A percentile compares a stretch with the other conserved stretches of the same genome.
These are phyloP conservation scores for Paedocypris sp. DNA, from an alignment of 2,113 vertebrate genomes.

Conservation along the genomic window DNA sequence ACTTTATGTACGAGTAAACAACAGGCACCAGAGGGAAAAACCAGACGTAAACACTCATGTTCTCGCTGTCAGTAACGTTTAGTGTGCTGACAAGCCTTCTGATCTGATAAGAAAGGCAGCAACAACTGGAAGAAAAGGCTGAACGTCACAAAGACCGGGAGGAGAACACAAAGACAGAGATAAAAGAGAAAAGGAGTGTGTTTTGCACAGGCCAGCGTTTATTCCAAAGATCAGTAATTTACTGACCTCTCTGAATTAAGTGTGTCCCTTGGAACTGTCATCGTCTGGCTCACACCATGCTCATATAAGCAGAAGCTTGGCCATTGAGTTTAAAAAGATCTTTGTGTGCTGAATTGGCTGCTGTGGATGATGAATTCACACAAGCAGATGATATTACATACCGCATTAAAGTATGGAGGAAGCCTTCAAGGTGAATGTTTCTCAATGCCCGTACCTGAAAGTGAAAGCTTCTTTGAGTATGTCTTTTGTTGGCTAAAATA, in stretches of 20 bases:
- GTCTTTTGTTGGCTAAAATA: too few relatives aligned
- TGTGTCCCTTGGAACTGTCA: neutral
- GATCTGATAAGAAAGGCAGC: neutral
- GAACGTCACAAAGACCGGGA: neutral
- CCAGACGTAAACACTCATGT: slow-evolving; percentile 52
- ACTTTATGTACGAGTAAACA: slow-evolving; percentile 56
- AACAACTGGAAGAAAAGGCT: neutral
- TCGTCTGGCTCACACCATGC: neutral
- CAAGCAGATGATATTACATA: neutral
- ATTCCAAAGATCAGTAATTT: neutral
- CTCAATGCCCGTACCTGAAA: neutral
- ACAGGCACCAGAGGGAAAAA: slow-evolving; percentile 38
- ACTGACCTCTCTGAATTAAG: slow-evolving; percentile 1
- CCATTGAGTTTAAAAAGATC: neutral
- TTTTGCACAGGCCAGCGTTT: slow-evolving; percentile 2
- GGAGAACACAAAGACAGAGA: neutral
- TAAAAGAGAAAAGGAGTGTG: neutral
- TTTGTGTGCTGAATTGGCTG: neutral
- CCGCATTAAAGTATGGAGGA: neutral
- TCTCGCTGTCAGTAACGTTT: slow-evolving; percentile 42
- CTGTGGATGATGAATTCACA: neutral
- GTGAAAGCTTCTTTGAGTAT: too few relatives aligned
- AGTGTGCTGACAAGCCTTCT: slow-evolving; percentile 31
- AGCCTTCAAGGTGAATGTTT: neutral
- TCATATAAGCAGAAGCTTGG: neutral